A percentile compares a stretch with the other conserved stretches of the same genome.
Evolutionary conservation across 2,888 invertebrate species (phyloP).

Genomic region (Agriopis marginaria): DNA sequence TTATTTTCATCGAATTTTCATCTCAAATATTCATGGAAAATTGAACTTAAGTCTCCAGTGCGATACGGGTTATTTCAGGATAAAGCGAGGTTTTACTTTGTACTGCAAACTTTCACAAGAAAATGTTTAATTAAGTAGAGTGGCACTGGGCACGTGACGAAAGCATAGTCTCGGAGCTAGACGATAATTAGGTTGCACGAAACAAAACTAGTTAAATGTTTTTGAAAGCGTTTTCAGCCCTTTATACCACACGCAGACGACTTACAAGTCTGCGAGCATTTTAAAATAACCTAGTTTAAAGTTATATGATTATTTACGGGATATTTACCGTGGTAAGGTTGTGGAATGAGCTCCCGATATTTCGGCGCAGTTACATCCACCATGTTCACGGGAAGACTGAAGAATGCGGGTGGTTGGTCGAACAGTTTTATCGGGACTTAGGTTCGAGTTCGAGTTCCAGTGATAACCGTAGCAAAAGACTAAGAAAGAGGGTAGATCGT

Average conservation of each 20-base stretch:
- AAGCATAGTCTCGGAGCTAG: conserved; percentile 57
- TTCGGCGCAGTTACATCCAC: no score
- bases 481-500: no score
- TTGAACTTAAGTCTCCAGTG: background rate
- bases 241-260: background rate
- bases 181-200: conserved; percentile 61
- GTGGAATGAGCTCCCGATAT: no score
- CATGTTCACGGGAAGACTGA: no score
- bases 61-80: conserved; percentile 13
- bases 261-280: no score
- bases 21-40: background rate
- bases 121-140: conserved; percentile 74
- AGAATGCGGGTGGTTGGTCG: no score
- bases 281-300: no score
- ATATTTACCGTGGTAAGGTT: no score
- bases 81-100: conserved; percentile 7
- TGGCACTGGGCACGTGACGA: conserved; percentile 62
- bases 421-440: no score
- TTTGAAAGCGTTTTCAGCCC: conserved; percentile 38
- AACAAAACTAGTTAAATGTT: conserved; percentile 55
- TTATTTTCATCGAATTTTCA: conserved; percentile 19
- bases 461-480: no score
- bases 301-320: no score
- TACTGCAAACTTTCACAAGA: conserved; percentile 55
- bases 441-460: no score